These are phyloP conservation scores for Chymomyza fuscimana DNA, from an alignment of 2,888 invertebrate genomes.

Conservation along the genomic window DNA sequence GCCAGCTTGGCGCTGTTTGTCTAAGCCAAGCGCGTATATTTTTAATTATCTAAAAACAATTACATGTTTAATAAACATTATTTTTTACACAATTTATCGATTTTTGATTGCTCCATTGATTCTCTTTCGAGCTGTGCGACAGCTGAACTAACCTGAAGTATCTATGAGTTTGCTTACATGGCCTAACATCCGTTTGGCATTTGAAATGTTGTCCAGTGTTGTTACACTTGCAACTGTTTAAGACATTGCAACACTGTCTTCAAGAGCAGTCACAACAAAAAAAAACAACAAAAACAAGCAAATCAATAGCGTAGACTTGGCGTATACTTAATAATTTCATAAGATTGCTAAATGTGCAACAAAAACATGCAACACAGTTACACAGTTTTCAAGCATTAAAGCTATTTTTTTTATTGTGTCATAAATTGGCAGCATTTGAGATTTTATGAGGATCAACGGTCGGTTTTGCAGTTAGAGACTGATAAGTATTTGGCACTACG, in stretches of 20 bases:
- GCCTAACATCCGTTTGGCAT: constrained; percentile 51
- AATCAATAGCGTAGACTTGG: constrained; percentile 48
- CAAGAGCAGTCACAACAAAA: background rate
- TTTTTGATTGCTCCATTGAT: constrained; percentile 46
- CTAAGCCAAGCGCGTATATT: background rate
- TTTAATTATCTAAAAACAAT: background rate
- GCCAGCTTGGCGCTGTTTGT: background rate
- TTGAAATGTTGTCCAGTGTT: constrained; percentile 23
- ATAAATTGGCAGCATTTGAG: constrained; percentile 48
- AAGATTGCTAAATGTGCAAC: constrained; percentile 52
- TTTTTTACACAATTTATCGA: background rate
- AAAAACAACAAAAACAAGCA: constrained; percentile 22
- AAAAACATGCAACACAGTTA: constrained; percentile 13
- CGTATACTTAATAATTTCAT: constrained; percentile 55
- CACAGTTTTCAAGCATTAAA: constrained; percentile 61
- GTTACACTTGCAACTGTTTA: constrained; percentile 18
- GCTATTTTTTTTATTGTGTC: constrained; percentile 52
- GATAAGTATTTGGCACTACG: constrained; percentile 26
- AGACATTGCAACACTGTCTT: background rate
- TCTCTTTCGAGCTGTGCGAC: constrained; percentile 32
- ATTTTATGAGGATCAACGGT: background rate
- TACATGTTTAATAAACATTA: background rate
- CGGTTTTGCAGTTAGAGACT: constrained; percentile 21
- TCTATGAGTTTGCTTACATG: background rate
- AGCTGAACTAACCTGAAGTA: background rate